Percentiles rank a stretch among this genome's conserved stretches.
These are phyloP conservation scores for Lycocerus yunnanus DNA, from an alignment of 2,888 invertebrate genomes.

Conservation along the genomic window DNA sequence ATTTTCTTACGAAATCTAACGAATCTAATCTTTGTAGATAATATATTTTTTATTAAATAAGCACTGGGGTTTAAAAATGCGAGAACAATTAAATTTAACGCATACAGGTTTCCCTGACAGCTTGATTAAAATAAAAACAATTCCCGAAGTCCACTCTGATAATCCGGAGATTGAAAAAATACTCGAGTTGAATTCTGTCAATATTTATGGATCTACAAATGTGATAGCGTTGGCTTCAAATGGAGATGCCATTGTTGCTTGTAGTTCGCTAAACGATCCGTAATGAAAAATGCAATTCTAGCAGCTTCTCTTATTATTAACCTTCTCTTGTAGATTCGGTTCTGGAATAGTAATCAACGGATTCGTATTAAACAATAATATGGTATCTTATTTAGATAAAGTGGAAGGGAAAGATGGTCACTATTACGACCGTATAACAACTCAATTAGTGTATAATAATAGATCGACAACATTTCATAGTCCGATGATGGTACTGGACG, in stretches of 20 bases:
- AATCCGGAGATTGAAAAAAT: constrained; percentile 56
- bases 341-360: not conserved
- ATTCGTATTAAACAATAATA: not conserved
- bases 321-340: not conserved
- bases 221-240: constrained; percentile 79
- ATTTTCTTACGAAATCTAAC: not conserved
- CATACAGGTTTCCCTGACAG: constrained; percentile 51
- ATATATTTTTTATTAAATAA: not conserved
- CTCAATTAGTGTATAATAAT: not conserved
- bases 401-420: not conserved
- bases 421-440: not conserved
- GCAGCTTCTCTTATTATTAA: not conserved
- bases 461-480: constrained; percentile 45
- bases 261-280: constrained; percentile 68
- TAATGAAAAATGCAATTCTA: constrained; percentile 46
- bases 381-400: not conserved
- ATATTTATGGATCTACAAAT: constrained; percentile 87
- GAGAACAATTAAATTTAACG: constrained; percentile 41
- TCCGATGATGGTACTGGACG: not conserved
- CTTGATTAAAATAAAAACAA: not conserved
- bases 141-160: not conserved
- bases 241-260: constrained; percentile 82
- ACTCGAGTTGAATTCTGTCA: constrained; percentile 65
- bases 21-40: not conserved
- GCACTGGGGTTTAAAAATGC: not conserved